Evolutionary conservation across 2,113 vertebrate species (phyloP).

Genomic region (Xerus inauris): DNA sequence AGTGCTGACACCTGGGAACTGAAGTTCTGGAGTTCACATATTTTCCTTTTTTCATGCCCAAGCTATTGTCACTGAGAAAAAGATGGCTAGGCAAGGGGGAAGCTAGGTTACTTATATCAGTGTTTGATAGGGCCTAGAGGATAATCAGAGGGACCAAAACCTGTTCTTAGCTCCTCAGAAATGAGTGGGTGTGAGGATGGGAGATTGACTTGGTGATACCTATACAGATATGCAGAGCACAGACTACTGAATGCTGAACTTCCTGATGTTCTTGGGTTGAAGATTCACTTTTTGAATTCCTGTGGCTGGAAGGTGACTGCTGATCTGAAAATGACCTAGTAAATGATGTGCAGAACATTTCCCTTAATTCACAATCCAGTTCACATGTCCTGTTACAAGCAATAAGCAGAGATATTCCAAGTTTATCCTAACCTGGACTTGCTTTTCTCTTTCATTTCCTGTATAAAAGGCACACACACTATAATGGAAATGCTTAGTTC

Average conservation of each 20-base stretch:
- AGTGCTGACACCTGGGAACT: background rate
- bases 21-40: background rate
- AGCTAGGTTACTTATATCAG: background rate
- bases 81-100: background rate
- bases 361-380: background rate
- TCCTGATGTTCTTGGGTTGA: background rate
- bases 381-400: background rate
- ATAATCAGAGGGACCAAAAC: background rate
- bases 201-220: background rate
- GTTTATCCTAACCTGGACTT: background rate
- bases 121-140: background rate
- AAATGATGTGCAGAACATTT: background rate
- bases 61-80: background rate
- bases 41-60: background rate
- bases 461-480: constrained; percentile 68
- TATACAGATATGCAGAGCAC: background rate
- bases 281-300: background rate
- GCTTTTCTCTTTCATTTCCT: background rate
- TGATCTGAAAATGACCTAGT: background rate
- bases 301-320: background rate
- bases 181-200: background rate
- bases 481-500: constrained; percentile 19
- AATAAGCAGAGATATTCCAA: background rate
- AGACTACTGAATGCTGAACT: background rate
- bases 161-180: background rate